These are phyloP conservation scores for Bombyx mandarina DNA, from an alignment of 1,140 invertebrate genomes.

Conservation along the genomic window DNA sequence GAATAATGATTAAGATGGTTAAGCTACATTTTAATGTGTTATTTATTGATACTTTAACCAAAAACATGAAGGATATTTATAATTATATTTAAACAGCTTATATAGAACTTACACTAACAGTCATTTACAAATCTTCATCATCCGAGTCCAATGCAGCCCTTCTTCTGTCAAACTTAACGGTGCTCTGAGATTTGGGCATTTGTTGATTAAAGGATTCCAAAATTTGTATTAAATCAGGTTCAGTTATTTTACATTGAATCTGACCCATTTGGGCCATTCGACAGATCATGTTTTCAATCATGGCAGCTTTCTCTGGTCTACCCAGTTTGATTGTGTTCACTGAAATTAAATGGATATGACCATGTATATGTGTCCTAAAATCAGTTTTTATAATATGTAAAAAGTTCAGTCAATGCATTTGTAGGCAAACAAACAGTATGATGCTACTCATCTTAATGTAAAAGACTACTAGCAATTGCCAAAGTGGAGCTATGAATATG, in stretches of 20 bases:
- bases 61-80: too few relatives aligned
- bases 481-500: too few relatives aligned
- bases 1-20: too few relatives aligned
- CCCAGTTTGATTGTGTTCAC: constrained; percentile 94
- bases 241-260: constrained; percentile 83
- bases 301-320: constrained; percentile 94
- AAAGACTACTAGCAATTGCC: too few relatives aligned
- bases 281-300: constrained; percentile 94
- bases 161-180: constrained; percentile 90
- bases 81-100: too few relatives aligned
- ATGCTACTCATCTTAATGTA: too few relatives aligned
- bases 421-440: too few relatives aligned
- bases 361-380: too few relatives aligned
- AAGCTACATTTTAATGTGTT: too few relatives aligned
- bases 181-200: constrained; percentile 83
- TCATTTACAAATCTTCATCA: constrained; percentile 74
- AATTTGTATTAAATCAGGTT: constrained; percentile 87
- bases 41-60: too few relatives aligned
- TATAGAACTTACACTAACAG: constrained; percentile 2
- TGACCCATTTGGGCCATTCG: constrained; percentile 93
- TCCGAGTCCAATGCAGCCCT: constrained; percentile 88
- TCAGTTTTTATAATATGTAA: too few relatives aligned
- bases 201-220: constrained; percentile 90
- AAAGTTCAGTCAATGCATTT: too few relatives aligned
- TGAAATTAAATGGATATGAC: constrained; percentile 59